Evolutionary conservation across 1,140 invertebrate species (phyloP), one percentile per base, ranked within the genome.

Genomic region (Eumeta japonica): DNA sequence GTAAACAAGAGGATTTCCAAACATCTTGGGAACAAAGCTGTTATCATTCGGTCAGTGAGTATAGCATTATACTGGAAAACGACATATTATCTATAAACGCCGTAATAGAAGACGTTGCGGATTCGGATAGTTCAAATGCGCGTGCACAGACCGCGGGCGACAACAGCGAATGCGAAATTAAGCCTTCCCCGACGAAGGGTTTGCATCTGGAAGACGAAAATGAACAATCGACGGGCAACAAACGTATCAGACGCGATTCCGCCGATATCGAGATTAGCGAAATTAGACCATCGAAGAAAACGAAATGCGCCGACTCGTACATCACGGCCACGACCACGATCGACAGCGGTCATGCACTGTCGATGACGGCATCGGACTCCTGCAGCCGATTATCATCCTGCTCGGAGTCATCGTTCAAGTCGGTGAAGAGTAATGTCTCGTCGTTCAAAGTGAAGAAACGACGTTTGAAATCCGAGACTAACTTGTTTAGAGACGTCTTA

Each of bases 351-450:
- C 47, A 56, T 5, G 10, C 29, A n/a, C n/a, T n/a, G 28, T 30
- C 12, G 10, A 35, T 27, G 42, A 18, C n/a, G 33, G 37, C 37
- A 35, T 46, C 51, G 18, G 19, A 32, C 24, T 56, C 57, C 2
- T 52, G 54, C 3, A 58, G 37, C 37, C 41, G 35, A 19, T 24
- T 62, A n/a, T 62, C 53, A n/a, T 62, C 58, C 15, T 58, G 50
- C 30, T 73, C 68, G 11, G 68, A 73, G 10, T 39, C 41, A 14
- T 73, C 68, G 1, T 73, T 73, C 43, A 70, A 71, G 41, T 73
- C 68, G 16, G 49, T 63, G 11, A 63, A 58, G n/a, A n/a, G n/a
- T n/a, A n/a, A n/a, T n/a, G n/a, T n/a, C n/a, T n/a, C n/a, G n/a
- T 67, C 64, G 0, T 68, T 52, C 37, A 73, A 67, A 50, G 55